Evolutionary conservation across 1,140 invertebrate genomes (phyloP).

Genomic region (Halictus rubicundus): DNA sequence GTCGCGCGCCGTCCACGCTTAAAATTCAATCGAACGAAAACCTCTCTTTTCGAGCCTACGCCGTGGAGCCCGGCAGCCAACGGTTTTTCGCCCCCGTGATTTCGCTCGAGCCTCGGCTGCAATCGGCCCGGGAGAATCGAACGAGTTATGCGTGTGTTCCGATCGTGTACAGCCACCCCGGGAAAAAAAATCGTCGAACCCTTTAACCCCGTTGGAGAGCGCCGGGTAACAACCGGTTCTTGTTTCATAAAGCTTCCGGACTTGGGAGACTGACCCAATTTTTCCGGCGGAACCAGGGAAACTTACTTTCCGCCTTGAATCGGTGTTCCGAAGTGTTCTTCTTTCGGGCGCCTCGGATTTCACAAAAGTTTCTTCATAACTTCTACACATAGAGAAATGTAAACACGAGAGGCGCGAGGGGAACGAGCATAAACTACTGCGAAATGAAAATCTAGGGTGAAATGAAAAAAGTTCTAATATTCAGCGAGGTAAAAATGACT

Average conservation of each 20-base stretch:
- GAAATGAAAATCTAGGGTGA: background rate
- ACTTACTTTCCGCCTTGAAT: background rate
- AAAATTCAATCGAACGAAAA: constrained; percentile 52
- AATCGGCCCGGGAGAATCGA: background rate
- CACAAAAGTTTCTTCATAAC: background rate
- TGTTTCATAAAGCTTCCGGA: no score
- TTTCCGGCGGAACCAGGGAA: background rate
- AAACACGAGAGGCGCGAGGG: background rate
- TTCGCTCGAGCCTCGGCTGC: background rate
- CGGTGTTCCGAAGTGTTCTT: background rate
- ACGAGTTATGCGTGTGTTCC: no score
- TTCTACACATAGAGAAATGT: background rate
- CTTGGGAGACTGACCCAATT: no score
- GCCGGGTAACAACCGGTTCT: no score
- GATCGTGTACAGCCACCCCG: no score
- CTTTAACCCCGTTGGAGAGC: no score
- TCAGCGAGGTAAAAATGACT: background rate
- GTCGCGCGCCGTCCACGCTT: constrained; percentile 51
- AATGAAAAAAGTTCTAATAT: background rate
- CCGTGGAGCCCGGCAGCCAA: background rate
- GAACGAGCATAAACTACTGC: background rate
- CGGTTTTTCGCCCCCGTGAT: background rate
- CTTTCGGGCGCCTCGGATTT: background rate
- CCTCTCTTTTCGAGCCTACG: background rate
- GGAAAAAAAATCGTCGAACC: no score